phyloP scores from a whole-genome alignment of 35 echinoderm and acorn worm species.

The Stichopus chloronotus region DNA sequence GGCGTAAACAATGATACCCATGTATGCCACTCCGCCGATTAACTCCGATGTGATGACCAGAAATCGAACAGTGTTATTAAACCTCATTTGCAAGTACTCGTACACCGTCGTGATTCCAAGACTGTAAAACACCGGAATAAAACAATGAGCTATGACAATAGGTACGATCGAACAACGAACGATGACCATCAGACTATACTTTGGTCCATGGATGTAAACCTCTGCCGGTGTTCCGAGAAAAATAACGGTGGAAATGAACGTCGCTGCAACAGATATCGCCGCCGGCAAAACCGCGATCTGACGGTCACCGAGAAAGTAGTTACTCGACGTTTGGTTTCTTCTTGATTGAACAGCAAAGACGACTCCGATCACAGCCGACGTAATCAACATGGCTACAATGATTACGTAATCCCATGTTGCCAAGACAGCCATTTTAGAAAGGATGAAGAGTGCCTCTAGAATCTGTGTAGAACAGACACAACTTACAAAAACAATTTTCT shows the following conservation, averaged over 20 bases:
- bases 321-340: background rate
- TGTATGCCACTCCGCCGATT: background rate
- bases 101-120: background rate
- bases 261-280: background rate
- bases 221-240: background rate
- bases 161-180: background rate
- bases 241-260: background rate
- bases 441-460: too few species aligned
- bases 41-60: background rate
- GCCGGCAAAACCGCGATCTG: background rate
- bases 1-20: background rate
- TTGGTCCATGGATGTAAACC: background rate
- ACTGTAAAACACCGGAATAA: slow-evolving; percentile 12
- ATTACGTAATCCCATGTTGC: background rate
- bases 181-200: background rate
- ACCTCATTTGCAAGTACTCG: background rate
- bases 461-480: too few species aligned
- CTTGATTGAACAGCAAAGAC: background rate
- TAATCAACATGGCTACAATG: background rate
- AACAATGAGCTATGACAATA: background rate
- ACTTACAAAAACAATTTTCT: too few species aligned
- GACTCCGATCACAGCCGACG: background rate
- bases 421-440: background rate
- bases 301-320: slow-evolving; percentile 18
- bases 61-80: background rate